Base-by-base conservation (phyloP, 2,113 vertebrate species). In the Elaphurus davidianus region DNA sequence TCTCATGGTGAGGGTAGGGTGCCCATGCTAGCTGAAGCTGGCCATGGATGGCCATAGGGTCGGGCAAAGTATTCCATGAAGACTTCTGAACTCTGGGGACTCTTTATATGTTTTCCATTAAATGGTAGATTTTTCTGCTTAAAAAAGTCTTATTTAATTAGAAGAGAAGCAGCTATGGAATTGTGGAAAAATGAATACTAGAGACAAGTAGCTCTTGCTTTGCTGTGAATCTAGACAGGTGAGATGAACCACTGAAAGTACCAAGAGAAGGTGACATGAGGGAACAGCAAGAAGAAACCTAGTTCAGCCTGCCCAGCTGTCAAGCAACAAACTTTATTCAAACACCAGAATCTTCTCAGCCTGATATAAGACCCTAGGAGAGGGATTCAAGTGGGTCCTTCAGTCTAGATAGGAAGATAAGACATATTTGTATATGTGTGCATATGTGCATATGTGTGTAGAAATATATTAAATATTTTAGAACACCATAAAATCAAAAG, bases 171-270 rank as follows among this genome's bases (percentile, higher is more conserved):
- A 30, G 7, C 40, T 47, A 76, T n/a, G 12, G 28, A 59, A 55
- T 52, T 90, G 27, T 92, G 52, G 64, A 40, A 54, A 94, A 94
- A 81, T 33, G 91, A 94, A 54, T 52, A 28, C 28, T 57, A 40
- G 30, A 91, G 74, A 85, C 23, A 95, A 64, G n/a, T n/a, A 87
- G 57, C 10, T 96, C 5, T 14, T 89, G 23, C 60, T 97, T 96
- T 92, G 36, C 54, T 91, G 11, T 81, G 59, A 28, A 15, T 84
- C 36, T 55, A 30, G 64, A 47, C 13, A 19, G 55, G 40, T 25
- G 67, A 64, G 17, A 87, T 47, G 50, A 91, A 76, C 14, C 54
- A 83, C 11, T 7, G 45, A 87, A 25, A 45, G 9, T 50, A 30
- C 23, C 40, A 71, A 81, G 52, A 54, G 92, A 50, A 12, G 19